Percentiles rank a stretch among this genome's conserved stretches.
phyloP scores from a whole-genome alignment of 2,113 vertebrate genomes.

The Athene noctua region DNA sequence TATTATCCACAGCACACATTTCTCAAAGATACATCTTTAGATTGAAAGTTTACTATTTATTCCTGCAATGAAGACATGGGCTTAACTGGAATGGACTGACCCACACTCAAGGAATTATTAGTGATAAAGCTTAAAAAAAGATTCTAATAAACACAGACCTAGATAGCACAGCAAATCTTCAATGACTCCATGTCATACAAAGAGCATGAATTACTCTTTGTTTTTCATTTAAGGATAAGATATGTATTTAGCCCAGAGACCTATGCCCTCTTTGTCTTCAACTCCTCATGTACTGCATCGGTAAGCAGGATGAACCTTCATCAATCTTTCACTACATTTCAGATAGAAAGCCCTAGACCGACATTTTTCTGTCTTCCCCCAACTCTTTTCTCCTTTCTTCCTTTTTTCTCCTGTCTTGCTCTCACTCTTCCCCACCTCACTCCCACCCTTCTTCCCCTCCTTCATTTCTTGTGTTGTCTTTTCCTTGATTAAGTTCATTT shows the following conservation, averaged over 20 bases:
- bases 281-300: accelerated
- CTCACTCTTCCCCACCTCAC: neutral
- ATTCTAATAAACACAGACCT: neutral
- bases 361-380: neutral
- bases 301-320: neutral
- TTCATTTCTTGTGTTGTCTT: neutral
- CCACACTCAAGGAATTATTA: neutral
- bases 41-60: neutral
- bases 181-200: neutral
- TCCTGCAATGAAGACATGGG: neutral
- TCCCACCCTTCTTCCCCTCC: neutral
- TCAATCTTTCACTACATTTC: neutral
- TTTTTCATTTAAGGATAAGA: neutral
- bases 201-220: neutral
- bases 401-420: neutral
- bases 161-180: neutral
- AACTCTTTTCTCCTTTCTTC: neutral
- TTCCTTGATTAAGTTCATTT: neutral
- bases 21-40: neutral
- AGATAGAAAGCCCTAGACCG: neutral
- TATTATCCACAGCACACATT: neutral
- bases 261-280: neutral
- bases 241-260: neutral
- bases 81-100: neutral
- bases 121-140: neutral